Evolutionary conservation across 2,113 vertebrate species (phyloP).

Genomic region (Callopanchax toddi): DNA sequence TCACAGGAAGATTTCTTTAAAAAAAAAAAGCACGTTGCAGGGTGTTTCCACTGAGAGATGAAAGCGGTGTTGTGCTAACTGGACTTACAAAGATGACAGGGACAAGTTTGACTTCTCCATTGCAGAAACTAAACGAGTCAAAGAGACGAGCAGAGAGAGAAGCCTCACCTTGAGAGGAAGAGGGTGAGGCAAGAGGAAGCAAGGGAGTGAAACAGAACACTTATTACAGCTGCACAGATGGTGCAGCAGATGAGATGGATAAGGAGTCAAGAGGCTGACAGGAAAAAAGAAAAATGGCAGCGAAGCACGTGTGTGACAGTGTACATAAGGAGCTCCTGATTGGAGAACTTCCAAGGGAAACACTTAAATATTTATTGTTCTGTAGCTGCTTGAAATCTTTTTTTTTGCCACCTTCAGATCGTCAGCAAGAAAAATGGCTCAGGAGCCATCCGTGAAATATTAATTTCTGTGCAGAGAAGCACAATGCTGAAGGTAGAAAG

Average conservation of each 20-base stretch:
- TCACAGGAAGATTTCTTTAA: background rate
- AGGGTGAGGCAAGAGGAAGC: constrained; percentile 22
- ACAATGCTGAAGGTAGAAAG: constrained; percentile 21
- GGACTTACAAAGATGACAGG: constrained; percentile 9
- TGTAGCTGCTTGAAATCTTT: constrained; percentile 55
- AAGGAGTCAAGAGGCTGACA: constrained; percentile 29
- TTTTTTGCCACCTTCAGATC: constrained; percentile 39
- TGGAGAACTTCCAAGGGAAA: constrained; percentile 61
- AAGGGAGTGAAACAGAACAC: constrained; percentile 41
- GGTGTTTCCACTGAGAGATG: background rate
- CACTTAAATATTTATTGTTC: constrained; percentile 71
- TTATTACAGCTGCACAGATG: constrained; percentile 77
- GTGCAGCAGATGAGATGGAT: constrained; percentile 69
- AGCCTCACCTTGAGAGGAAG: constrained; percentile 33
- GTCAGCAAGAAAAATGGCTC: constrained; percentile 55
- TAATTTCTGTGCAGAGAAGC: constrained; percentile 48
- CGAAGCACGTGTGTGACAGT: constrained; percentile 49
- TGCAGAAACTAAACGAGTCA: constrained; percentile 36
- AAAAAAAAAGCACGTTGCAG: background rate
- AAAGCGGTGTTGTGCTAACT: constrained; percentile 31
- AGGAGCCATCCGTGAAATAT: constrained; percentile 63
- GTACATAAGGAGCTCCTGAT: constrained; percentile 54
- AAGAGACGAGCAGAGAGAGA: constrained; percentile 28
- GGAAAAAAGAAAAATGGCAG: constrained; percentile 38
- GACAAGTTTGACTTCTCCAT: background rate